Base-by-base conservation (phyloP, 2,888 invertebrate species). In the Ernsta delagoae region DNA sequence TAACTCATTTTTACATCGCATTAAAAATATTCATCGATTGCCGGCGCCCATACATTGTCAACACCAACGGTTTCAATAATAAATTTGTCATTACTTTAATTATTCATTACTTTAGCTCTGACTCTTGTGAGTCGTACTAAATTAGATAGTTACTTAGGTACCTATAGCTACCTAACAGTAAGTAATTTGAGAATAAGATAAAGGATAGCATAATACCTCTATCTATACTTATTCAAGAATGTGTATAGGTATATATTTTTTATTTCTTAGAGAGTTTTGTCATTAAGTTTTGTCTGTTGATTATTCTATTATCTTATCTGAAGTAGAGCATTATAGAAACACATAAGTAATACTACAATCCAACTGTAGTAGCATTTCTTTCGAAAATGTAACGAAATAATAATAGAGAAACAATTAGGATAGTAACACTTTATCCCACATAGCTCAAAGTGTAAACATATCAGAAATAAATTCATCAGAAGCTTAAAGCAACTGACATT, bases 1-100 rank as follows among this genome's bases (percentile, higher is more conserved):
- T 73, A 66, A 70, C 69, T 73, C 73, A 73, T 70, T 65, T 71
- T 70, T 59, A 73, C 64, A 63, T 66, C 48, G 53, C 8, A 57
- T 61, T 9, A 34, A 36, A 65, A 9, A 66, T 45, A 61, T 61
- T 61, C 54, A 67, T 67, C 12, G 60, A 7, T 60, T 67, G 67
- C 45, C 60, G 36, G 36, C 67, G 45, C 54, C 8, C 34, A 16
- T 61, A 61, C 6, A 11, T 54, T 67, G 60, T 61, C 54, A 36
- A 16, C 66, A 54, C 60, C 7, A 54, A 34, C 66, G 12, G 34
- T n/a, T 39, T 43, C 9, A 54, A 9, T 11, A 43, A 9, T 11
- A 60, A 67, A 56, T 45, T 45, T 36, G 34, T 39, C 8, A 36
- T n/a, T 12, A 8, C 9, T 59, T 43, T 59, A 43, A 59, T 39